A percentile compares a stretch with the other conserved stretches of the same genome.
Conservation (phyloP, 2,113 vertebrate species). For the Corythornis vintsioides region DNA sequence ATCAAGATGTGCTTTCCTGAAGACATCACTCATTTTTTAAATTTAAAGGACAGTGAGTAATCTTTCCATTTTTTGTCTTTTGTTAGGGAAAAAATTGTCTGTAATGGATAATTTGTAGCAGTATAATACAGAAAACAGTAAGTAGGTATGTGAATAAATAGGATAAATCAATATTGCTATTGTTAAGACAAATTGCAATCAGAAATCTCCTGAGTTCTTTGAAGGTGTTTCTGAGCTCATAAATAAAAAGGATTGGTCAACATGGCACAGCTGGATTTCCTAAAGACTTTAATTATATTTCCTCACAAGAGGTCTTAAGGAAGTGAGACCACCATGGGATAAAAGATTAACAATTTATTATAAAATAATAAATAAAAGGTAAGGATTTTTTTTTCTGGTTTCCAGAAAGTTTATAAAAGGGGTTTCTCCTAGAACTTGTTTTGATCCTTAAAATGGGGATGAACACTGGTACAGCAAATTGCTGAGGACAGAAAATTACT, state of each 20-base stretch:
- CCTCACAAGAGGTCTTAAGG: neutral
- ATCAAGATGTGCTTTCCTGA: neutral
- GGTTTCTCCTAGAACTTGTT: neutral
- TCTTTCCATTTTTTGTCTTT: neutral
- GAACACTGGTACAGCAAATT: neutral
- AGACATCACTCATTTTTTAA: neutral
- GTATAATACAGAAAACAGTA: neutral
- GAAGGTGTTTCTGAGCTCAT: neutral
- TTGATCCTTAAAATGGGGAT: neutral
- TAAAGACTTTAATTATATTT: neutral
- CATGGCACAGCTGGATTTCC: neutral
- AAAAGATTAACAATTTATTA: neutral
- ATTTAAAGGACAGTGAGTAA: neutral
- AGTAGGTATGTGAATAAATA: neutral
- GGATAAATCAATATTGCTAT: neutral
- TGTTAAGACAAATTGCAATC: neutral
- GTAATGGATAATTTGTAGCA: neutral
- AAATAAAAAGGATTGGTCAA: neutral
- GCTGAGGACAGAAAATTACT: neutral
- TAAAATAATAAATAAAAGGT: neutral
- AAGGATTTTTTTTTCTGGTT: neutral
- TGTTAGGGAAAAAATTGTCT: neutral
- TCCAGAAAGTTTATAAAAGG: neutral
- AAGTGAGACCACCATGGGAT: neutral
- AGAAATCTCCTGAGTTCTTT: constrained; percentile 13